Percentiles rank a stretch among this genome's conserved stretches.
Conservation (phyloP, 1,140 invertebrate species). For the Aphaenogaster floridana region DNA sequence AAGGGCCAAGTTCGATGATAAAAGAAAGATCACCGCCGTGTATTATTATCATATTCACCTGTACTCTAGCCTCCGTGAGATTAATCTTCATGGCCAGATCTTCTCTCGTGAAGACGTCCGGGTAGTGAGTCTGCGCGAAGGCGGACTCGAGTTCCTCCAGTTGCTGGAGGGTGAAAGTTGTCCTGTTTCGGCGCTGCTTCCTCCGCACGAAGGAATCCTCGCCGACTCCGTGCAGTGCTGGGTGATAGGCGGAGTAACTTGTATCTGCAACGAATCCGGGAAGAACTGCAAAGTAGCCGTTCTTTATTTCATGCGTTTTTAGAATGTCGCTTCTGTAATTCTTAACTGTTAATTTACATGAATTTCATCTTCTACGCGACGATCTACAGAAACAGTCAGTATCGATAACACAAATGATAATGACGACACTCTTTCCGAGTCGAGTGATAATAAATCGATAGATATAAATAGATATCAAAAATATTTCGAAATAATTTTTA, state of each 20-base stretch:
- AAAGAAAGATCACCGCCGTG: background rate
- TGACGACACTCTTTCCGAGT: background rate
- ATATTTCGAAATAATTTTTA: conserved; percentile 8
- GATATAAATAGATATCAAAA: background rate
- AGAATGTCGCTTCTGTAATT: background rate
- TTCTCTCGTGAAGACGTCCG: conserved; percentile 98
- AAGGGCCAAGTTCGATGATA: background rate
- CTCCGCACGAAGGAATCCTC: conserved; percentile 98
- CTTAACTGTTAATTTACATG: background rate
- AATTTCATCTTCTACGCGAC: background rate
- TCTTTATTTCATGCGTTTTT: background rate
- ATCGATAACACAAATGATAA: background rate
- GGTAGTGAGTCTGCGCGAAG: conserved; percentile 99
- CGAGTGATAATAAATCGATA: background rate
- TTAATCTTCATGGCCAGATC: conserved; percentile 99
- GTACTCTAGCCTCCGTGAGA: conserved; percentile 98
- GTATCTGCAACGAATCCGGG: conserved; percentile 90
- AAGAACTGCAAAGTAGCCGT: background rate
- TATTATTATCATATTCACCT: conserved; percentile 89
- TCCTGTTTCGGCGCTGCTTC: conserved; percentile 98
- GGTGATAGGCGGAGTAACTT: conserved; percentile 95
- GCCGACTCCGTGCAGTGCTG: conserved; percentile 92
- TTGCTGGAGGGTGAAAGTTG: conserved; percentile 98
- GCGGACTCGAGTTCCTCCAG: conserved; percentile 98
- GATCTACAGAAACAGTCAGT: background rate